Evolutionary conservation across 1,140 invertebrate species (phyloP).

Genomic region (Anastrepha ludens): DNA sequence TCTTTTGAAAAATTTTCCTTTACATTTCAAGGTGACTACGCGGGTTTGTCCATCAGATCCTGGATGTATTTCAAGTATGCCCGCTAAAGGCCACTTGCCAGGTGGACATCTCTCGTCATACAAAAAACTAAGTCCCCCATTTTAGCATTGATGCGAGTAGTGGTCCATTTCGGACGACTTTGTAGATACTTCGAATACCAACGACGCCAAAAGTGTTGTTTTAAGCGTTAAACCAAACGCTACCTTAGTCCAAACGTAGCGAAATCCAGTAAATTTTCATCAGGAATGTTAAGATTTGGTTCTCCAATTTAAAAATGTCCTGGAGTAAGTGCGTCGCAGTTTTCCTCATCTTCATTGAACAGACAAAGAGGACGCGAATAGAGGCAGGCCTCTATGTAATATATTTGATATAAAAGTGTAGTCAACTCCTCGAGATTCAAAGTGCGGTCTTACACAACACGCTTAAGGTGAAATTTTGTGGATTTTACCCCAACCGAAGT

Average conservation of each 20-base stretch:
- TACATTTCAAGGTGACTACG: no score
- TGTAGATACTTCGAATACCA: no score
- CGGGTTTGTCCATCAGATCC: no score
- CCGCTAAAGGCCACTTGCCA: no score
- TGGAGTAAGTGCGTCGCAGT: no score
- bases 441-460: background rate
- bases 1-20: no score
- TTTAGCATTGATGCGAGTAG: no score
- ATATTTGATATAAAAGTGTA: constrained; percentile 2
- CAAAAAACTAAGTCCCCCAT: no score
- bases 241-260: background rate
- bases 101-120: no score
- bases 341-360: background rate
- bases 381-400: constrained; percentile 13
- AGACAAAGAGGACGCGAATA: background rate
- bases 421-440: background rate
- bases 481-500: constrained; percentile 45
- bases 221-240: background rate
- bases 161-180: no score
- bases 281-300: background rate
- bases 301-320: background rate
- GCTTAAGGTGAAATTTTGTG: background rate
- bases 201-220: no score
- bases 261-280: background rate
- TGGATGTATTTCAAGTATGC: no score